These are phyloP conservation scores for Distichodus sexfasciatus DNA, from an alignment of 2,797 vertebrate species.

Conservation along the genomic window DNA sequence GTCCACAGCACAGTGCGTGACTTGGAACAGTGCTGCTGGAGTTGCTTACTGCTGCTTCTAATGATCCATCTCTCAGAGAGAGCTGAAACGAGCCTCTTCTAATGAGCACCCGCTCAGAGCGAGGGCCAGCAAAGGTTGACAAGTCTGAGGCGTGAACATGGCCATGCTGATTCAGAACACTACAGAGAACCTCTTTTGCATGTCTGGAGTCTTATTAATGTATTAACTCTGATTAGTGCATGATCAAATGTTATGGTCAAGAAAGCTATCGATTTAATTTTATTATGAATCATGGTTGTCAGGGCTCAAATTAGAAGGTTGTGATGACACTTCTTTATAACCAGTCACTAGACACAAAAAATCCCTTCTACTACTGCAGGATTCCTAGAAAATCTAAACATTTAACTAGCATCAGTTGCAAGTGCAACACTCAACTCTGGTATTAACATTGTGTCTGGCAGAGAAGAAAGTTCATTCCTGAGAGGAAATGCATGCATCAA, in stretches of 20 bases:
- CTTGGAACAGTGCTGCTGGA: slow-evolving; percentile 31
- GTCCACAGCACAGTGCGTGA: slow-evolving; percentile 14
- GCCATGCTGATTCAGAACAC: slow-evolving; percentile 56
- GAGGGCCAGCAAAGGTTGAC: slow-evolving; percentile 63
- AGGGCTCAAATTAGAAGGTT: too few relatives aligned
- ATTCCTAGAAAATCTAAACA: too few relatives aligned
- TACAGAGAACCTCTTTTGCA: slow-evolving; percentile 49
- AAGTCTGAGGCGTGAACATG: slow-evolving; percentile 52
- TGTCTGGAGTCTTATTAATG: slow-evolving; percentile 50
- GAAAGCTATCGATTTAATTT: slow-evolving; percentile 41
- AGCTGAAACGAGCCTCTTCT: slow-evolving; percentile 52
- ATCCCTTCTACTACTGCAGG: too few relatives aligned
- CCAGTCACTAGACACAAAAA: too few relatives aligned
- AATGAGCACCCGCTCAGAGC: slow-evolving; percentile 66
- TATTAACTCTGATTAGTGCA: slow-evolving; percentile 69
- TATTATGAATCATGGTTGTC: slow-evolving; percentile 51
- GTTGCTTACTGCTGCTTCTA: slow-evolving; percentile 56
- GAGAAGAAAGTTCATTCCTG: too few relatives aligned
- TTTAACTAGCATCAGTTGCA: too few relatives aligned
- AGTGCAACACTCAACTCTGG: too few relatives aligned
- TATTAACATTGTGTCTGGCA: too few relatives aligned
- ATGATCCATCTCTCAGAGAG: slow-evolving; percentile 62
- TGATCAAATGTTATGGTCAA: slow-evolving; percentile 40
- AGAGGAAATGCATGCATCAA: too few relatives aligned
- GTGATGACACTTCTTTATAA: too few relatives aligned